phyloP scores from a whole-genome alignment of 2,888 invertebrate genomes.

The Drosophila multiciliata region DNA sequence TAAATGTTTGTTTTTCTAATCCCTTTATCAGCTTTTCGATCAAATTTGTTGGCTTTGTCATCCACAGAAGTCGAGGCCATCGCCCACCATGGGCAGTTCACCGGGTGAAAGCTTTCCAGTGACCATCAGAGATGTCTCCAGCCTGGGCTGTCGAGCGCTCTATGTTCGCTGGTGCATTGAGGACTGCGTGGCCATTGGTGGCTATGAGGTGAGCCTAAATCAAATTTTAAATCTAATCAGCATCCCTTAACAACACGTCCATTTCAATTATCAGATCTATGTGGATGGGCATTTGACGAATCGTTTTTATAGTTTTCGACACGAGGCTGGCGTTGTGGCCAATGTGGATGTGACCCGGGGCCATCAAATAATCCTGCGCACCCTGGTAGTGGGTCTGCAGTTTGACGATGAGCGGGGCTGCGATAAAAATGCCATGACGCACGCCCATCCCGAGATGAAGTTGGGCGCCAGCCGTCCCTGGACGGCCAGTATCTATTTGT shows the following conservation, averaged over 20 bases:
- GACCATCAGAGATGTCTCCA: conserved; percentile 74
- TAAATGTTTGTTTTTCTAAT: conserved; percentile 16
- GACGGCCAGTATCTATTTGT: conserved; percentile 77
- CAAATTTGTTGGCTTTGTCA: not conserved
- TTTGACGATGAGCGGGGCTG: conserved; percentile 38
- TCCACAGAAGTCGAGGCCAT: conserved; percentile 31
- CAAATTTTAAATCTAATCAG: no score
- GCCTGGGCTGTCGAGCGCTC: conserved; percentile 76
- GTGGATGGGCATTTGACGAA: conserved; percentile 83
- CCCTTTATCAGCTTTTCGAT: no score
- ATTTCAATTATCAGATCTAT: conserved; percentile 70
- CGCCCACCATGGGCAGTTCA: conserved; percentile 23
- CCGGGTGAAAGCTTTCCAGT: conserved; percentile 76
- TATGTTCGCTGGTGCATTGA: conserved; percentile 81
- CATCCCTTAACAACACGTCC: not conserved
- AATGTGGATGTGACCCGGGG: conserved; percentile 75
- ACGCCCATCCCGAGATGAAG: conserved; percentile 49
- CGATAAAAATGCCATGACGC: conserved; percentile 25
- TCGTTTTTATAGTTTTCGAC: conserved; percentile 77
- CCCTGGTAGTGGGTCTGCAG: conserved; percentile 66
- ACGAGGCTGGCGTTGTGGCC: conserved; percentile 80
- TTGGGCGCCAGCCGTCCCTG: conserved; percentile 65
- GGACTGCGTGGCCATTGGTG: conserved; percentile 77
- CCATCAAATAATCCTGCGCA: conserved; percentile 81
- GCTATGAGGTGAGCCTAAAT: conserved; percentile 78